These are phyloP conservation scores for Harpalus rubripes DNA, from an alignment of 2,888 invertebrate genomes.

Conservation along the genomic window DNA sequence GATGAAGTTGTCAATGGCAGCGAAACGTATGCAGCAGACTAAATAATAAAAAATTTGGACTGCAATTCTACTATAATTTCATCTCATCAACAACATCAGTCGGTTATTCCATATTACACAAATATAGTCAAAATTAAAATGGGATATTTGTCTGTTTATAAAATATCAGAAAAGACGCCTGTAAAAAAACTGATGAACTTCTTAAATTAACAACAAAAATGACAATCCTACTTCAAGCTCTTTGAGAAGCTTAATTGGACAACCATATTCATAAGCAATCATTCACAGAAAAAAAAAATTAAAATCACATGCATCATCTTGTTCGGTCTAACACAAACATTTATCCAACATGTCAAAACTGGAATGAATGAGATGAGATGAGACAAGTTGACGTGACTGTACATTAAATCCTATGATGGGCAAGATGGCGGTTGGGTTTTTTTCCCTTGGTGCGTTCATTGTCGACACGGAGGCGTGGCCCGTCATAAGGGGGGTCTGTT, in stretches of 20 bases:
- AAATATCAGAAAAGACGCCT: background rate
- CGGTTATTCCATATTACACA: too few relatives aligned
- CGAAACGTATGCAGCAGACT: too few relatives aligned
- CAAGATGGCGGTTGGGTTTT: constrained; percentile 35
- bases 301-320: background rate
- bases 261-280: background rate
- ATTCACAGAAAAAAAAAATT: background rate
- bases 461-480: constrained; percentile 31
- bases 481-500: constrained; percentile 56
- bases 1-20: too few relatives aligned
- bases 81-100: too few relatives aligned
- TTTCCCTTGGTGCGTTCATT: constrained; percentile 16
- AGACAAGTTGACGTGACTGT: constrained; percentile 11
- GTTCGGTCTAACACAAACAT: constrained; percentile 41
- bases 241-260: background rate
- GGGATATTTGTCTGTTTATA: background rate
- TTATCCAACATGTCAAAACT: constrained; percentile 51
- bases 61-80: too few relatives aligned
- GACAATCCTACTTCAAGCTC: background rate
- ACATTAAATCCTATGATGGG: constrained; percentile 20
- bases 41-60: too few relatives aligned
- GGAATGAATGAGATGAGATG: constrained; percentile 8
- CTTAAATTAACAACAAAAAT: background rate
- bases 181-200: background rate
- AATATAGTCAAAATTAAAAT: too few relatives aligned